Evolutionary conservation across 2,113 vertebrate species (phyloP).

Genomic region (Chitala chitala): DNA sequence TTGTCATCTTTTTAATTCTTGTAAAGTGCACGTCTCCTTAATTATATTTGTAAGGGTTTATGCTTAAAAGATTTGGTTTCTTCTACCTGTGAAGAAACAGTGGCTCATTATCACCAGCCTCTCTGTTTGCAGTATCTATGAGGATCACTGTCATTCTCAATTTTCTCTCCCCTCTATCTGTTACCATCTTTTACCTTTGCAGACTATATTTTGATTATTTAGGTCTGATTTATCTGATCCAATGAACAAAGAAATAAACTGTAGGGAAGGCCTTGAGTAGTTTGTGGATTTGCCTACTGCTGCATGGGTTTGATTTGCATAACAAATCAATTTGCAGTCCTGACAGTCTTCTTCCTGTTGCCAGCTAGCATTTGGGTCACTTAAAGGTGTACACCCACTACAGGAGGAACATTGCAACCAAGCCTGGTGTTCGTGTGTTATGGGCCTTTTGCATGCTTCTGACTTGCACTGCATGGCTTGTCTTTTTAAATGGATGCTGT

Average conservation of each 20-base stretch:
- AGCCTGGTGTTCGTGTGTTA: neutral
- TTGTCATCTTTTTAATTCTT: neutral
- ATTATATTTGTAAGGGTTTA: neutral
- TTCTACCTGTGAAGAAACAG: too few species aligned
- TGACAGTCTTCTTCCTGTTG: slow-evolving; percentile 6
- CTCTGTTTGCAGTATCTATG: neutral
- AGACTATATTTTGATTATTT: neutral
- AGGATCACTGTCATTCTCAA: slow-evolving; percentile 1
- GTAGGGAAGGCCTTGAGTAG: slow-evolving; percentile 23
- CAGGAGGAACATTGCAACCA: neutral
- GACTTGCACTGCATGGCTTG: neutral
- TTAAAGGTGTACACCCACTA: neutral
- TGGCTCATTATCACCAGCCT: too few species aligned
- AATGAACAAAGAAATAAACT: slow-evolving; percentile 8
- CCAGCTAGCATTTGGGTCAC: neutral
- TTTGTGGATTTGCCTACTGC: slow-evolving; percentile 25
- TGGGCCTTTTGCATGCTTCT: neutral
- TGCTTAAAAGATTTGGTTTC: neutral
- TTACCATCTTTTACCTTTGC: neutral
- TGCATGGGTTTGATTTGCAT: slow-evolving; percentile 28
- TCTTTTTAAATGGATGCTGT: neutral
- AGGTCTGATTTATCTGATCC: neutral
- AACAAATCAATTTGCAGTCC: slow-evolving; percentile 24
- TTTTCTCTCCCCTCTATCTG: neutral
- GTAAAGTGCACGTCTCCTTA: neutral